Conservation (phyloP, 2,797 vertebrate species). For the Octomys mimax region DNA sequence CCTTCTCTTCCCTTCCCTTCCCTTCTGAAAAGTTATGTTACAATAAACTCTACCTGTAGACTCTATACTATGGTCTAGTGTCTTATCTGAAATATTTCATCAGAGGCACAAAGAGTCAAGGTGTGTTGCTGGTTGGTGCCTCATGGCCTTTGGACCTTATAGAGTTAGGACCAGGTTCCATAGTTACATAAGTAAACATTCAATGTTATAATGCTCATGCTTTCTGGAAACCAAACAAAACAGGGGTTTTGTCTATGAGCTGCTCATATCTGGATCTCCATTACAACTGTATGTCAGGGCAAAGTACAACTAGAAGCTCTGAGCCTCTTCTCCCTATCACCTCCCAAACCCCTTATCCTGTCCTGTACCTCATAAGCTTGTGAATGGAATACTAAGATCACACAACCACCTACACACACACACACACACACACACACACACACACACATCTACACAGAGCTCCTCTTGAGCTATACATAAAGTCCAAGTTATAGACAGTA, state of each 20-base stretch:
- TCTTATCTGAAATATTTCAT: not conserved
- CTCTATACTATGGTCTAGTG: not conserved
- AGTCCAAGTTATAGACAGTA: not conserved
- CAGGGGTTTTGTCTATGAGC: not conserved
- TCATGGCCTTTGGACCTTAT: not conserved
- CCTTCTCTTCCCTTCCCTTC: too few relatives aligned
- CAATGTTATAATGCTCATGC: not conserved
- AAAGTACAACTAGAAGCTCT: constrained; percentile 4
- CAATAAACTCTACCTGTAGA: too few relatives aligned
- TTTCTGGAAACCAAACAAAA: not conserved
- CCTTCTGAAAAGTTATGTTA: too few relatives aligned
- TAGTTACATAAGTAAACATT: not conserved
- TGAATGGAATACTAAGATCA: not conserved
- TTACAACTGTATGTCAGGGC: not conserved
- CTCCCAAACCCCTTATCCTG: not conserved
- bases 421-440: not conserved
- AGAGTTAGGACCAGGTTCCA: not conserved
- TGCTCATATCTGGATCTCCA: not conserved
- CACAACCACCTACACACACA: not conserved
- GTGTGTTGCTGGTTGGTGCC: not conserved
- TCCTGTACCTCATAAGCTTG: not conserved
- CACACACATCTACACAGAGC: not conserved
- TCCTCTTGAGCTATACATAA: not conserved
- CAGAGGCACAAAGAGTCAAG: not conserved
- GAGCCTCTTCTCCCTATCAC: not conserved